A percentile compares a stretch with the other conserved stretches of the same genome.
Conservation (phyloP, 2,888 invertebrate species). For the Athrips mouffetella region DNA sequence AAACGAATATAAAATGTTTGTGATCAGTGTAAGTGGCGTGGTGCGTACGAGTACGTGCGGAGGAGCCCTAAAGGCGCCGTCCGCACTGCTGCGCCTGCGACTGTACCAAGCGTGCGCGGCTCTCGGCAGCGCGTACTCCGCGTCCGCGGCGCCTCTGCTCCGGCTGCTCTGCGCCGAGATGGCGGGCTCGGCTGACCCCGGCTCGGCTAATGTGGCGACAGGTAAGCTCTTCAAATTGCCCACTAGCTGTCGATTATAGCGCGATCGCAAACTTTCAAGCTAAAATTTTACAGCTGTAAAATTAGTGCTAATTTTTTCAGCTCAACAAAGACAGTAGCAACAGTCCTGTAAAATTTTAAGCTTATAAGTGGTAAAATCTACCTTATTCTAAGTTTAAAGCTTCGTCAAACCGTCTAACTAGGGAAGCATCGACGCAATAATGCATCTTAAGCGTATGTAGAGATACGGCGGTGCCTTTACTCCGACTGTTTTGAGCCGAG, state of each 20-base stretch:
- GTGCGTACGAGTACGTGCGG: slow-evolving; percentile 94
- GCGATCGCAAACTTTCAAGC: background rate
- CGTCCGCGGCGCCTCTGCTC: slow-evolving; percentile 86
- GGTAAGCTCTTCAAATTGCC: slow-evolving; percentile 33
- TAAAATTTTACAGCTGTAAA: background rate
- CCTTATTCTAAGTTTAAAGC: no score
- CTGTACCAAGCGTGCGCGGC: slow-evolving; percentile 88
- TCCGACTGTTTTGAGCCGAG: no score
- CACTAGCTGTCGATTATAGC: background rate
- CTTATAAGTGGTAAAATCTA: no score
- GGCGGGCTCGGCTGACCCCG: slow-evolving; percentile 95
- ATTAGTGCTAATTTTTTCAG: no score
- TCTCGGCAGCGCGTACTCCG: slow-evolving; percentile 35
- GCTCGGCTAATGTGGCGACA: slow-evolving; percentile 86
- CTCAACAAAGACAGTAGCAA: no score
- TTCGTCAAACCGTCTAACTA: no score
- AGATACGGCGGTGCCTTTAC: no score
- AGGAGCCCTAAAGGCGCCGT: slow-evolving; percentile 94
- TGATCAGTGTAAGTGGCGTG: slow-evolving; percentile 88
- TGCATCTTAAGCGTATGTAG: no score
- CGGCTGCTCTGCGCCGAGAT: slow-evolving; percentile 96
- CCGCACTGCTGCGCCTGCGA: slow-evolving; percentile 94
- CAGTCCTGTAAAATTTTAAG: no score
- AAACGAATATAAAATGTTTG: no score
- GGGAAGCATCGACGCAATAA: no score